Evolutionary conservation across 2,888 invertebrate genomes (phyloP).

Genomic region (Pocota personata): DNA sequence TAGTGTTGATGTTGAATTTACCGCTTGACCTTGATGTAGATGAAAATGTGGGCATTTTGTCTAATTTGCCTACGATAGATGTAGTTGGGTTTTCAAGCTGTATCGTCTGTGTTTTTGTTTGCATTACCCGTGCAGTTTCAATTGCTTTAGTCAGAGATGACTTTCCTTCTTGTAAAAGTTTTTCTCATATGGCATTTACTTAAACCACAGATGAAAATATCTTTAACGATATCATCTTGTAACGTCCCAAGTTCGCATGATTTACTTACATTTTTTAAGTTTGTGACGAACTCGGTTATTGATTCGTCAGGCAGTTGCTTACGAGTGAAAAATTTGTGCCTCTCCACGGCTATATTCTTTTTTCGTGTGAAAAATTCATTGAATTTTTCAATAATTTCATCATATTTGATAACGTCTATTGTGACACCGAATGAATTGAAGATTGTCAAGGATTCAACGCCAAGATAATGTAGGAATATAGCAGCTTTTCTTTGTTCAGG

Average conservation of each 20-base stretch:
- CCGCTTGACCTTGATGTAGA: background rate
- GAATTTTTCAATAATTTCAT: background rate
- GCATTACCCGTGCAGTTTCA: no score
- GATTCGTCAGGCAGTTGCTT: constrained; percentile 35
- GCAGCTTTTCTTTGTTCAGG: constrained; percentile 16
- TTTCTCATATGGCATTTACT: constrained; percentile 3
- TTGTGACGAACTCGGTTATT: constrained; percentile 36
- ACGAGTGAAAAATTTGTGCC: constrained; percentile 26
- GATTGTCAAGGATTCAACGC: constrained; percentile 1
- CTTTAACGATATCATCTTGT: background rate
- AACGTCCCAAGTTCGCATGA: constrained; percentile 37
- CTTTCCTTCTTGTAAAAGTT: background rate
- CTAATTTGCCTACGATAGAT: no score
- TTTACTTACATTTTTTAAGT: constrained; percentile 37
- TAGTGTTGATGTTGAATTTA: background rate
- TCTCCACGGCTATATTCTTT: constrained; percentile 47
- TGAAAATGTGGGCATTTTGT: background rate
- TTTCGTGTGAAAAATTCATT: constrained; percentile 19
- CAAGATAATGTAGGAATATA: constrained; percentile 23
- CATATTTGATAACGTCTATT: background rate
- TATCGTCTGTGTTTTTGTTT: no score
- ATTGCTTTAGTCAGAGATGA: no score
- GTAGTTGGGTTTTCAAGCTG: no score
- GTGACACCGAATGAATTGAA: constrained; percentile 1
- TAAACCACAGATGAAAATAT: background rate